Percentiles rank a stretch among this genome's conserved stretches.
These are phyloP conservation scores for Thera obeliscata DNA, from an alignment of 2,888 invertebrate species.

Conservation along the genomic window DNA sequence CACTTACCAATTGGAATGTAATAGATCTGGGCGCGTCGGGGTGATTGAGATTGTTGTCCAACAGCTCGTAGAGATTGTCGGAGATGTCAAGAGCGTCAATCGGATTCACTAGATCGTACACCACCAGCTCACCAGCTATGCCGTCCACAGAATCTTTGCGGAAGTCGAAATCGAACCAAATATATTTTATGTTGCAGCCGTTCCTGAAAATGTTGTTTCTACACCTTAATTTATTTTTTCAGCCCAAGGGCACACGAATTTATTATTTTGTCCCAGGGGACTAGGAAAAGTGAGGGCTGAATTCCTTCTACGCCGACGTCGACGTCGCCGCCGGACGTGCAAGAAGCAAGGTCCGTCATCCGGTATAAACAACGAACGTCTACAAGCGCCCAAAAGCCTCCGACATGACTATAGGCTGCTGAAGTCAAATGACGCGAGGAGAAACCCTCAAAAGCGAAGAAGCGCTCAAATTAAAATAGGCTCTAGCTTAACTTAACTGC, in stretches of 20 bases:
- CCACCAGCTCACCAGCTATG: slow-evolving; percentile 96
- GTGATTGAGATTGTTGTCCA: slow-evolving; percentile 45
- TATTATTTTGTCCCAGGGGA: too few species aligned
- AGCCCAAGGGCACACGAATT: background rate
- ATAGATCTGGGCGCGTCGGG: slow-evolving; percentile 44
- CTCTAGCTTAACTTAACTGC: too few species aligned
- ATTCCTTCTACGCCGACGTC: too few species aligned
- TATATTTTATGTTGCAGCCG: slow-evolving; percentile 96
- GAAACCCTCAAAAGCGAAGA: too few species aligned
- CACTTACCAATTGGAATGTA: slow-evolving; percentile 72
- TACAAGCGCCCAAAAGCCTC: too few species aligned
- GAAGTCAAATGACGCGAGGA: too few species aligned
- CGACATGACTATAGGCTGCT: too few species aligned
- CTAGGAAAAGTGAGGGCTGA: too few species aligned
- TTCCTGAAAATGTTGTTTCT: slow-evolving; percentile 82
- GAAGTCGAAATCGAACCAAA: slow-evolving; percentile 97
- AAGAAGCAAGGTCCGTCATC: too few species aligned
- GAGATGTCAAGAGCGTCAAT: slow-evolving; percentile 66
- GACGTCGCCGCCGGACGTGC: too few species aligned
- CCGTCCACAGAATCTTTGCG: slow-evolving; percentile 96
- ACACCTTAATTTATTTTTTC: slow-evolving; percentile 13
- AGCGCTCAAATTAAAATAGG: too few species aligned
- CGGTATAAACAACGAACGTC: too few species aligned
- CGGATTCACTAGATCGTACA: slow-evolving; percentile 96
- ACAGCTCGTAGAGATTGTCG: slow-evolving; percentile 58